Conservation (phyloP, 2,797 vertebrate genomes). For the Coccyzus lansbergi region DNA sequence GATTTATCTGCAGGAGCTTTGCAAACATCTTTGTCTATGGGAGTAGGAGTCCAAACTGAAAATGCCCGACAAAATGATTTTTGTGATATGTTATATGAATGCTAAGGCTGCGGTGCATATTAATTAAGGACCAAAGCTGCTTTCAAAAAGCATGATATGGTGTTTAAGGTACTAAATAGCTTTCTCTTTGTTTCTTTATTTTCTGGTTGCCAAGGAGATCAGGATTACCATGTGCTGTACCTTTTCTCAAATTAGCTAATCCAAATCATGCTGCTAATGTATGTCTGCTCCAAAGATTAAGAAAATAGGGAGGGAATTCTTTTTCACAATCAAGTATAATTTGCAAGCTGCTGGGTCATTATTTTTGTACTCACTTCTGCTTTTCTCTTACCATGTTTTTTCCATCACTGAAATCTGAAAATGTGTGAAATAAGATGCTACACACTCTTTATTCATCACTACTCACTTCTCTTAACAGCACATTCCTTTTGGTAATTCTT, state of each 20-base stretch:
- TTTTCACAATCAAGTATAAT: neutral
- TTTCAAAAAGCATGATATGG: conserved; percentile 1
- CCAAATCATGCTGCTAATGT: conserved; percentile 18
- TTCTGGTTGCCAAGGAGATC: conserved; percentile 44
- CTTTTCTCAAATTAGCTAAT: conserved; percentile 55
- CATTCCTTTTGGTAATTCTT: neutral
- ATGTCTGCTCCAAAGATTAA: neutral
- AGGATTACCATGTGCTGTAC: neutral
- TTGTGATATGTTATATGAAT: neutral
- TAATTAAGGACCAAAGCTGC: conserved; percentile 33
- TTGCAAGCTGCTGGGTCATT: neutral
- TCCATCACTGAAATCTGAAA: neutral
- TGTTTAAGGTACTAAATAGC: conserved; percentile 8
- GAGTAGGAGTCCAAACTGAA: conserved; percentile 9
- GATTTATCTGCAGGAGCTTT: conserved; percentile 18
- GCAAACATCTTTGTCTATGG: neutral
- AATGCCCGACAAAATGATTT: neutral
- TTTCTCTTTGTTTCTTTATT: conserved; percentile 44
- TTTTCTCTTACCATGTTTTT: neutral
- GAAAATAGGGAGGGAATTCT: neutral
- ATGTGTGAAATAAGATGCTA: neutral
- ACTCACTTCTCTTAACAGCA: neutral
- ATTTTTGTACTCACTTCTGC: neutral
- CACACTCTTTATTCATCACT: neutral
- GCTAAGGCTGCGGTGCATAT: neutral